A percentile compares a stretch with the other conserved stretches of the same genome.
These are phyloP conservation scores for Leucophenga maculata DNA, from an alignment of 2,888 invertebrate genomes.

Conservation along the genomic window DNA sequence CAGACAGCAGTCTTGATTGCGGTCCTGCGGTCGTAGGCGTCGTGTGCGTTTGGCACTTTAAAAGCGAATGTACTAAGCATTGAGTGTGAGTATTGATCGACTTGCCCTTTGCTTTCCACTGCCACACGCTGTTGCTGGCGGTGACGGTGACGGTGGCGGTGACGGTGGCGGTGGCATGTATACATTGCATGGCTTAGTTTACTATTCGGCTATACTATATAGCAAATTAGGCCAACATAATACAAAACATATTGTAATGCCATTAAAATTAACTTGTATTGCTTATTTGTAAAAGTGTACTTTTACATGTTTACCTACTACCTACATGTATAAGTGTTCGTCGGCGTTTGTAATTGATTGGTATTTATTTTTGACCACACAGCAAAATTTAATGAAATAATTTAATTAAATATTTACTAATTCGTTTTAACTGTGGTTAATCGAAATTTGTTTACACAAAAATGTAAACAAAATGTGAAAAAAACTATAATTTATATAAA, in stretches of 20 bases:
- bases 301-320: too few relatives aligned
- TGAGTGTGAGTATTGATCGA: slow-evolving; percentile 37
- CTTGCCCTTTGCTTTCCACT: neutral
- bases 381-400: too few relatives aligned
- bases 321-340: too few relatives aligned
- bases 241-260: slow-evolving; percentile 45
- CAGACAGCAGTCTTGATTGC: neutral
- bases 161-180: too few relatives aligned
- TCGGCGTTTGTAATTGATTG: too few relatives aligned
- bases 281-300: neutral
- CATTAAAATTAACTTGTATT: slow-evolving; percentile 17
- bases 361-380: too few relatives aligned
- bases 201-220: slow-evolving; percentile 45
- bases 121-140: neutral
- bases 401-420: too few relatives aligned
- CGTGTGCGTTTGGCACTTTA: neutral
- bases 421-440: too few relatives aligned
- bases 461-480: too few relatives aligned
- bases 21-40: neutral
- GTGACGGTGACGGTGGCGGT: too few relatives aligned
- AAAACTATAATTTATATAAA: too few relatives aligned
- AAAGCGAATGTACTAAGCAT: slow-evolving; percentile 28
- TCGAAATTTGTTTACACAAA: too few relatives aligned
- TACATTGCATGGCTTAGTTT: slow-evolving; percentile 3
- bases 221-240: slow-evolving; percentile 57